Base-by-base conservation (phyloP, 30 jellyfish, hydroid and myxozoan genomes). In the Sanderia malayensis region DNA sequence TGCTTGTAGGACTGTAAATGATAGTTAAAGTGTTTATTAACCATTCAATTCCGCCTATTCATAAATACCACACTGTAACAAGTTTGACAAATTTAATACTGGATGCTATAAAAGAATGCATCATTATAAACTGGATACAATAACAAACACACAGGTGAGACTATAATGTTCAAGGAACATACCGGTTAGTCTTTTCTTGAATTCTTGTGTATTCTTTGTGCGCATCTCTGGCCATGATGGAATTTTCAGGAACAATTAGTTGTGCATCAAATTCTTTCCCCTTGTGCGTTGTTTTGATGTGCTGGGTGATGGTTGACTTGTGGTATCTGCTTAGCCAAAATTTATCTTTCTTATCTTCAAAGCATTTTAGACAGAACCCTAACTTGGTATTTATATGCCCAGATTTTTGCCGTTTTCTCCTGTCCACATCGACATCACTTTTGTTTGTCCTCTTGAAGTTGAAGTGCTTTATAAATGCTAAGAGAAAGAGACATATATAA, bases 321-420 rank as follows among this genome's bases (percentile, higher is more conserved):
- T 60, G 20, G 26, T 60, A 60, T 60, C 72, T 60, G 72, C 72
- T 60, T 45, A 60, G 72, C 72, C 72, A 60, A 60, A 60, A 60
- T 45, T 60, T 60, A 19, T 19, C 45, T 60, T 60, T 60, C 46
- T 20, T 60, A 20, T 60, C 46, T 60, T 60, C 46, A 27, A 60
- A 60, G 26, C 72, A 60, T 27, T 26, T 41, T 4, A 60, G 72
- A 19, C 72, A 60, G 72, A 60, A 60, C 4, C 45, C 72, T 60
- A 60, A 19, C 72, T 60, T 60, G 6, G 72, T 27, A 60, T 60
- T 60, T 21, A 2, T 19, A 60, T 60, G 72, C 19, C 72, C 72
- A 21, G 72, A 60, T 26, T 60, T 60, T n/a, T 4, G 72, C 20
- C 72, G 72, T 26, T 60, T 60, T 20, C 19, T 60, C 19, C 20